Evolutionary conservation across 2,113 vertebrate genomes (phyloP), one percentile per base, ranked within the genome.

Genomic region (Lonchura striata): DNA sequence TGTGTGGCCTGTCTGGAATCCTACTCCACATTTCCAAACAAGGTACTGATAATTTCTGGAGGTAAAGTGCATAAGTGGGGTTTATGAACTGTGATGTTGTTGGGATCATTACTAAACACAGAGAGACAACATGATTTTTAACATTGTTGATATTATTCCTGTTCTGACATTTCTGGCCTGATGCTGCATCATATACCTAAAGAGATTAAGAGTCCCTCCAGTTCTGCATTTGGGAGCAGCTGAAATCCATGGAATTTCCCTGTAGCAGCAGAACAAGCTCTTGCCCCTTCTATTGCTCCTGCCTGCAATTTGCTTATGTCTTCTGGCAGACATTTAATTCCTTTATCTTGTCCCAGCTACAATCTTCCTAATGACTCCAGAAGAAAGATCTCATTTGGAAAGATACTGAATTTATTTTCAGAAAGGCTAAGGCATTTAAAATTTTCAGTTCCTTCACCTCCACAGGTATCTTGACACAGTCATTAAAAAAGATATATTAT

Each of bases 321-420:
- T 75, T 95, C 94, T 76, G 97, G 96, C 44, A 98, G 15, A 50
- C 3, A 57, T 92, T 97, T 97, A 78, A 75, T 82, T 85, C 96
- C 97, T 52, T 95, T 95, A 63, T 98, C 96, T 96, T 98, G 97
- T 54, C 98, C 96, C 42, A 98, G 46, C 54, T 97, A 94, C 47
- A 97, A 93, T 84, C 82, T 96, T 92, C 98, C 96, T 79, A 98
- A 94, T 49, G 96, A 96, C 6, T 50, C n/a, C 60, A 98, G 63
- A 28, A 86, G 83, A 90, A 97, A 94, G 42, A 97, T 79, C 95
- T 97, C 93, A 49, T 97, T 91, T 22, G 97, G 97, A 92, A 98
- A 98, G 25, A 47, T 68, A 56, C 3, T 20, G 57, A 98, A 98
- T 69, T 92, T 85, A 83, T 98, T 98, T 88, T 97, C 97, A 37